Conservation (phyloP, 2,888 invertebrate genomes). For the Pseudococcus longispinus region DNA sequence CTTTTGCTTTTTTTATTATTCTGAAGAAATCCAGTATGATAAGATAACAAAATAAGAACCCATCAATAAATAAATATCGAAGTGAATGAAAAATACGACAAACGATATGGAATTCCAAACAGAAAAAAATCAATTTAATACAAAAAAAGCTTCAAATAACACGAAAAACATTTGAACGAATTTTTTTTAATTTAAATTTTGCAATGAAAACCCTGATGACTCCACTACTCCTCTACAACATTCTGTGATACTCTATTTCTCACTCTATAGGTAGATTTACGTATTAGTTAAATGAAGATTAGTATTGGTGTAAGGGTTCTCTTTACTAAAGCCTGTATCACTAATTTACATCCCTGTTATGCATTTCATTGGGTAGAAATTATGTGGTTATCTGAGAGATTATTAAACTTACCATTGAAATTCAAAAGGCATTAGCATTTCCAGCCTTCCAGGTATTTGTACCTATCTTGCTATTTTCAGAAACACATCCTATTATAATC, state of each 20-base stretch:
- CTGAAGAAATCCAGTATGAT: too few relatives aligned
- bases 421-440: background rate
- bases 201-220: background rate
- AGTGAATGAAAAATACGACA: too few relatives aligned
- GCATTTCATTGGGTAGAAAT: conserved; percentile 15
- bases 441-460: background rate
- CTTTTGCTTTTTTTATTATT: too few relatives aligned
- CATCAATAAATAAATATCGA: too few relatives aligned
- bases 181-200: background rate
- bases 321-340: background rate
- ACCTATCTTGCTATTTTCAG: background rate
- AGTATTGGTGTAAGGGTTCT: background rate
- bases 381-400: background rate
- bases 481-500: background rate
- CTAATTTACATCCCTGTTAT: conserved; percentile 18
- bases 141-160: too few relatives aligned
- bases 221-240: background rate
- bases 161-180: background rate
- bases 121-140: too few relatives aligned
- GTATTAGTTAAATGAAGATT: background rate
- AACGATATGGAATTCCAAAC: too few relatives aligned
- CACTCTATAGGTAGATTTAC: too few relatives aligned
- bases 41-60: too few relatives aligned
- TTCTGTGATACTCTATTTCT: background rate
- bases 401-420: background rate